Evolutionary conservation across 2,113 vertebrate species (phyloP), one percentile per base, ranked within the genome.

Genomic region (Archilochus colubris): DNA sequence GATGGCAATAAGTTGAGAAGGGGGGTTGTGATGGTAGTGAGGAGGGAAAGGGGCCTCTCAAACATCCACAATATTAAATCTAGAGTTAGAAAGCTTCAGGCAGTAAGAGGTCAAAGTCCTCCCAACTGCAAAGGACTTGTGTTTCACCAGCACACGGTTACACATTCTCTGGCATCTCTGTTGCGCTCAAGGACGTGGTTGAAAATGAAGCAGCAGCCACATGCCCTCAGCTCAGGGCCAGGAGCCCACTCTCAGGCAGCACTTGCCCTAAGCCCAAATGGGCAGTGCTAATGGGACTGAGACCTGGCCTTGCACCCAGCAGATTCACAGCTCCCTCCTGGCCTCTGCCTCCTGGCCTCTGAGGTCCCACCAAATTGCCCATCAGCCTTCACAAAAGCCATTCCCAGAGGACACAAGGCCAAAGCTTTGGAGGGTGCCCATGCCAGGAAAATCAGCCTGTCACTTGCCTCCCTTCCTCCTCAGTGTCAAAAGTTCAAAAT

Each of bases 401-500:
- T 27, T 38, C 21, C 46, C 53, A 17, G 63, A 36, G 83, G 77
- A 78, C 6, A 40, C 17, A 36, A 61, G 80, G 66, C 77, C 5
- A 50, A 50, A 50, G 2, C 55, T 89, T 3, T 66, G 55, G 61
- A 83, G 55, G 50, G 53, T 59, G 50, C 36, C 36, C 31, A 0
- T 40, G 20, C 2, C 72, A 51, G 59, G 46, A 86, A 68, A 89
- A 58, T 62, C 64, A 43, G 67, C 74, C 36, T 2, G 8, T 25
- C 72, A 54, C 12, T 28, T 36, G 43, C 55, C 59, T 75, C 40
- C 50, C 57, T 70, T 63, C 80, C 14, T 12, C 21, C 38, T 75
- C 66, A 13, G 2, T 50, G 62, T 19, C 87, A 81, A 33, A 59
- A 25, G 81, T 82, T 89, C 80, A 95, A 19, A 96, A 94, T 95